Conservation (phyloP, 2,113 vertebrate species). For the Pyrgilauda ruficollis region DNA sequence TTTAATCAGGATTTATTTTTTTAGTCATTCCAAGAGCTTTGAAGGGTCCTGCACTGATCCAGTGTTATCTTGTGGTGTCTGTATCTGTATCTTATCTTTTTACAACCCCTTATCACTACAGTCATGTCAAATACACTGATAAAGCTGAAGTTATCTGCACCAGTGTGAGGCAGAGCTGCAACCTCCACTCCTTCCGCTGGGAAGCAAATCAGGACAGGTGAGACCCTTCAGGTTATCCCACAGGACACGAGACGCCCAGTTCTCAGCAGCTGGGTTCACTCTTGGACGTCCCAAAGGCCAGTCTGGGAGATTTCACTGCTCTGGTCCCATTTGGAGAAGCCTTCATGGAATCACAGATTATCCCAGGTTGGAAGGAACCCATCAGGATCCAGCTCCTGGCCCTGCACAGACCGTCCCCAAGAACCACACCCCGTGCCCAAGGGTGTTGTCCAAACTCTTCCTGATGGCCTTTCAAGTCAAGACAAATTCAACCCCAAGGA, state of each 20-base stretch:
- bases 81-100: neutral
- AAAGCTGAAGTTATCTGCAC: neutral
- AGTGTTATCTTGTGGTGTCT: neutral
- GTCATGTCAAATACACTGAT: neutral
- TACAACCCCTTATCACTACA: neutral
- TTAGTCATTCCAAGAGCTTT: neutral
- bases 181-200: neutral
- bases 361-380: neutral
- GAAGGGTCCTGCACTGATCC: neutral
- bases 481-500: neutral
- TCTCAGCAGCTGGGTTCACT: neutral
- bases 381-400: neutral
- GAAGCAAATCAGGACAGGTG: neutral
- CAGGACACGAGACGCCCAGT: neutral
- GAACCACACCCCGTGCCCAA: neutral
- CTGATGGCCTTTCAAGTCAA: neutral
- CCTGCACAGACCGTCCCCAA: neutral
- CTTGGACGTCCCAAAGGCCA: neutral
- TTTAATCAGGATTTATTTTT: neutral
- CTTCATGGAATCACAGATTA: neutral
- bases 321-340: neutral
- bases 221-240: neutral
- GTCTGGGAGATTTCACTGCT: neutral
- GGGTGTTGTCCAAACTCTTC: neutral
- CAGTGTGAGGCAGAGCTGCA: neutral